Percentiles rank a stretch among this genome's conserved stretches.
These are phyloP conservation scores for Coenobita brevimanus DNA, from an alignment of 1,140 invertebrate genomes.

Conservation along the genomic window DNA sequence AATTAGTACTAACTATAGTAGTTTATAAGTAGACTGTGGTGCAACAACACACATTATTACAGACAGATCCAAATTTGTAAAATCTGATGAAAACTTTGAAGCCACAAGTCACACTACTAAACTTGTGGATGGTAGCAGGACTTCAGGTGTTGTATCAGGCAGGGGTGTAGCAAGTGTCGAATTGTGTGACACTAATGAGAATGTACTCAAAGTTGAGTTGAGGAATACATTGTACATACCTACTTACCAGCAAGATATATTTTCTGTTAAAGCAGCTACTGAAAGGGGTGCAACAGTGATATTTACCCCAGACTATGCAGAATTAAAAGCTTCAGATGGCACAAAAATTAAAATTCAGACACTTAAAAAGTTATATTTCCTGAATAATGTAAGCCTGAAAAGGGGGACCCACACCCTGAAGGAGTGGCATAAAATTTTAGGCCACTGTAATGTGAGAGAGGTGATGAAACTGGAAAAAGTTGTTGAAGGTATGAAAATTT, in stretches of 20 bases:
- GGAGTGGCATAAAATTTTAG: constrained; percentile 13
- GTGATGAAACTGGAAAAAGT: background rate
- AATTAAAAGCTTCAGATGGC: background rate
- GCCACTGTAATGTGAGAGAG: constrained; percentile 17
- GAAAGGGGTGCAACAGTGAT: background rate
- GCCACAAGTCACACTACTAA: background rate
- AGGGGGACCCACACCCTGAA: background rate
- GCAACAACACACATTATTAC: constrained; percentile 13
- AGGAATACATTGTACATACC: constrained; percentile 5
- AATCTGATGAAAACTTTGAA: background rate
- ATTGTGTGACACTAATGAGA: background rate
- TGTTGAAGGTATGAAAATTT: constrained; percentile 13
- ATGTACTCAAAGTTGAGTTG: background rate
- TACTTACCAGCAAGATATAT: constrained; percentile 5
- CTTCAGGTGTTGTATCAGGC: too few relatives aligned
- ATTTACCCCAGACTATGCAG: constrained; percentile 15
- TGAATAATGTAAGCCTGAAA: constrained; percentile 28
- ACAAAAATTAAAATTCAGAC: background rate
- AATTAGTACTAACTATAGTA: background rate
- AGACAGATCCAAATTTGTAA: constrained; percentile 21
- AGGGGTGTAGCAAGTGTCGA: constrained; percentile 2
- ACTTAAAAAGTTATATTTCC: background rate
- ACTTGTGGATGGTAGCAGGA: constrained; percentile 10
- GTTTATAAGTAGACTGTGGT: constrained; percentile 13
- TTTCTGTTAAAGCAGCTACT: constrained; percentile 4